Evolutionary conservation across 2,797 vertebrate genomes (phyloP), one percentile per base, ranked within the genome.

Genomic region (Muscicapa comitata): DNA sequence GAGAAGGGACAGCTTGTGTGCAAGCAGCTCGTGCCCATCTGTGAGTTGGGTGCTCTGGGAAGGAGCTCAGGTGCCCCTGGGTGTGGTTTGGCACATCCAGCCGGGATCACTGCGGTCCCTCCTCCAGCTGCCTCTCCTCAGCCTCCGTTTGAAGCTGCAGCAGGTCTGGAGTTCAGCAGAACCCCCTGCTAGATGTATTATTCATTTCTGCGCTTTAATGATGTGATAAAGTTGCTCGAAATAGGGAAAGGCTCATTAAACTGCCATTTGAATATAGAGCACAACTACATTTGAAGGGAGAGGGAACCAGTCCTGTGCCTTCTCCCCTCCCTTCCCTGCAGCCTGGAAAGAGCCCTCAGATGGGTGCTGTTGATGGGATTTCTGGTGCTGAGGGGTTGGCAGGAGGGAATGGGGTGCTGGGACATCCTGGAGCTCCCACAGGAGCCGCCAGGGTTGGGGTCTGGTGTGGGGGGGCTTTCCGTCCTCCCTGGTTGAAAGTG

Each of bases 241-340:
- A 98, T 97, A 97, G 98, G 98, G 98, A 98, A 98, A 98, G 96
- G 97, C 98, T 99, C 98, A 99, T 99, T 98, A 99, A 99, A 97
- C 97, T 98, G 98, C 98, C 97, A 98, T 98, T 98, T 98, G 97
- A 98, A 98, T 98, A 98, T 98, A 98, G 98, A 99, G 98, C 98
- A 98, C 97, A 98, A 98, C 97, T 97, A 95, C 79, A 71, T 97
- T 97, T 93, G 91, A 91, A 97, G 92, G 91, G 94, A 97, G 97
- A 93, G 97, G 97, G 97, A 96, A 97, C 94, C 92, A 81, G 95
- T 65, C 53, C 28, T 13, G 28, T 51, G 61, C 74, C 65, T 90
- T 86, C 91, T 87, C 61, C 83, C 57, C 45, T 79, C 48, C 66
- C 73, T 74, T 92, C 73, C 71, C 79, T 4, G 0, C 81, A 77